phyloP scores from a whole-genome alignment of 2,113 vertebrate genomes.

The Galbula dea region DNA sequence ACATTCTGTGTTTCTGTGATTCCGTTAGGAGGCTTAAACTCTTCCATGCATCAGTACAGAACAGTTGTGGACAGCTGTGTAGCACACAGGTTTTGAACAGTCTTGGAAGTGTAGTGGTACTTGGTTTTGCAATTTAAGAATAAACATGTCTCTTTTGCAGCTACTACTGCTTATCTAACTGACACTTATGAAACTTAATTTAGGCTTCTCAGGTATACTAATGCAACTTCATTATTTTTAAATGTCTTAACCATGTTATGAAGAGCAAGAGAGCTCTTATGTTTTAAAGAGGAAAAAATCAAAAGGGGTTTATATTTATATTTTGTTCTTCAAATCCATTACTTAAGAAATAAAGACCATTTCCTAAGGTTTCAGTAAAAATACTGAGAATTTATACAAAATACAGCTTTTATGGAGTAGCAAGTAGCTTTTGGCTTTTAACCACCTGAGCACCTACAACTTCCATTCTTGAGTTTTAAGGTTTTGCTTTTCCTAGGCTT shows the following conservation, averaged over 20 bases:
- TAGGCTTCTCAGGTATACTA: neutral
- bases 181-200: neutral
- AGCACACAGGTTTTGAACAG: neutral
- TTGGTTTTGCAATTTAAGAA: neutral
- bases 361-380: neutral
- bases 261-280: neutral
- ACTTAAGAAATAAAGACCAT: neutral
- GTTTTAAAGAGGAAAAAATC: neutral
- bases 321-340: neutral
- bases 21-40: neutral
- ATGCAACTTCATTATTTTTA: neutral
- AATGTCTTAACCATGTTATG: neutral
- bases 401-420: neutral
- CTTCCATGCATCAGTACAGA: neutral
- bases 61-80: neutral
- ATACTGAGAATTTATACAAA: neutral
- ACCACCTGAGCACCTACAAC: neutral
- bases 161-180: neutral
- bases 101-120: neutral
- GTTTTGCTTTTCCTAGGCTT: neutral
- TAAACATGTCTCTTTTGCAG: neutral
- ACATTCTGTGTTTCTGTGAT: no score
- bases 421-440: neutral
- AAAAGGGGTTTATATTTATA: neutral
- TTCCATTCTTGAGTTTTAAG: neutral